Conservation (phyloP, 2,888 invertebrate genomes). For the Icerya purchasi region DNA sequence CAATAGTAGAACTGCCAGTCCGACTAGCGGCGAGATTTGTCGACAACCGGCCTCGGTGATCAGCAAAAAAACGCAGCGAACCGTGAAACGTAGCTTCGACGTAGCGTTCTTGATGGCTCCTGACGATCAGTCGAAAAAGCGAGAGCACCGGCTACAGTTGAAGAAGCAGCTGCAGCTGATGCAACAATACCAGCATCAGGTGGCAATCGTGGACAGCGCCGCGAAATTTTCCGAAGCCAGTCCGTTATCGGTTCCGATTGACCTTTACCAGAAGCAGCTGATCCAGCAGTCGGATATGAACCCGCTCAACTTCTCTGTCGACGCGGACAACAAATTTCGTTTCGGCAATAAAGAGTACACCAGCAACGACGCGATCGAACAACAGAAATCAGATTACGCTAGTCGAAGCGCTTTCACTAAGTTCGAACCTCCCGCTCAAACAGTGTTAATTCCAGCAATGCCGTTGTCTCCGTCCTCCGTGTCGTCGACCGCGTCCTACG, state of each 20-base stretch:
- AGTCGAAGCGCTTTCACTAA: slow-evolving; percentile 57
- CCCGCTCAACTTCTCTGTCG: slow-evolving; percentile 2
- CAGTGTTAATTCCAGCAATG: slow-evolving; percentile 13
- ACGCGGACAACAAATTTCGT: neutral
- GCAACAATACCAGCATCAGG: slow-evolving; percentile 2
- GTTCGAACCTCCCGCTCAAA: slow-evolving; percentile 28
- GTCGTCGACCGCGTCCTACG: slow-evolving; percentile 15
- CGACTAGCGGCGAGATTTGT: neutral
- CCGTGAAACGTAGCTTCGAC: slow-evolving; percentile 57
- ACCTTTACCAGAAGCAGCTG: neutral
- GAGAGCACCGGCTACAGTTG: slow-evolving; percentile 19
- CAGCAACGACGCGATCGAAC: slow-evolving; percentile 16
- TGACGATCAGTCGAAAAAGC: slow-evolving; percentile 34
- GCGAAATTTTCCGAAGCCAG: neutral
- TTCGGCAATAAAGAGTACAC: neutral
- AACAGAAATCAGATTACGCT: slow-evolving; percentile 25
- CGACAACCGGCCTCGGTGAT: neutral
- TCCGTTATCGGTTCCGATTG: neutral
- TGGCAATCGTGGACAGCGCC: neutral
- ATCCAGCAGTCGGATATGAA: neutral
- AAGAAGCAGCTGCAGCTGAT: slow-evolving; percentile 29
- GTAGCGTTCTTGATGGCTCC: slow-evolving; percentile 77
- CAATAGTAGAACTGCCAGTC: slow-evolving; percentile 8
- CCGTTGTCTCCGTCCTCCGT: slow-evolving; percentile 19
- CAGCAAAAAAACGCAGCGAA: slow-evolving; percentile 5